These are phyloP conservation scores for Muscina levida DNA, from an alignment of 2,888 invertebrate genomes.

Conservation along the genomic window DNA sequence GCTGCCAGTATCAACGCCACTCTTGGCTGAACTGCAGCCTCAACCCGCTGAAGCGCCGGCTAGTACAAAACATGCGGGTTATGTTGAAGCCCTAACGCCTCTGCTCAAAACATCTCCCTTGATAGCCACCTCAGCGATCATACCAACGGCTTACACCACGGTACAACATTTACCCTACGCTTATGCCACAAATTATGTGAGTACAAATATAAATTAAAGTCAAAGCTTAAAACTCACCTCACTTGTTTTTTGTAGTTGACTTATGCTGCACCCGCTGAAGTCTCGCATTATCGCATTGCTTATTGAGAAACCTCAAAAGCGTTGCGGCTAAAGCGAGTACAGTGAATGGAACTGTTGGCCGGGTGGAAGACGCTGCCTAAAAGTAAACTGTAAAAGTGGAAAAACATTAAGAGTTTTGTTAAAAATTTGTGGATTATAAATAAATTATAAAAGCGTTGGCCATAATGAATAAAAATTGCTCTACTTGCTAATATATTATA, in stretches of 20 bases:
- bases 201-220: no score
- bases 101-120: constrained; percentile 53
- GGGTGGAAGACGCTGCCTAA: constrained; percentile 48
- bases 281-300: constrained; percentile 76
- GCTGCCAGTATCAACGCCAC: constrained; percentile 70
- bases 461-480: not conserved
- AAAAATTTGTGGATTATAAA: constrained; percentile 16
- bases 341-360: no score
- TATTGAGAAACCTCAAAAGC: constrained; percentile 69
- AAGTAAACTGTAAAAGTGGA: constrained; percentile 44
- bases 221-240: constrained; percentile 52
- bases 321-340: constrained; percentile 38
- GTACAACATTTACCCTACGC: constrained; percentile 67
- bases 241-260: constrained; percentile 53
- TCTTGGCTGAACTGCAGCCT: constrained; percentile 67
- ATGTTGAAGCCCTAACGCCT: constrained; percentile 69
- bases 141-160: constrained; percentile 59
- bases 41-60: constrained; percentile 70
- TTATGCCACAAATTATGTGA: constrained; percentile 69
- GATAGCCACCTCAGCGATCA: constrained; percentile 51
- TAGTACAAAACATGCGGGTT: constrained; percentile 70
- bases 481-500: no score
- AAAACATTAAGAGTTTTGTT: not conserved
- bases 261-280: constrained; percentile 74
- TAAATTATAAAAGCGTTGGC: constrained; percentile 8